Conservation (phyloP, 2,113 vertebrate genomes). For the Xiphorhynchus elegans region DNA sequence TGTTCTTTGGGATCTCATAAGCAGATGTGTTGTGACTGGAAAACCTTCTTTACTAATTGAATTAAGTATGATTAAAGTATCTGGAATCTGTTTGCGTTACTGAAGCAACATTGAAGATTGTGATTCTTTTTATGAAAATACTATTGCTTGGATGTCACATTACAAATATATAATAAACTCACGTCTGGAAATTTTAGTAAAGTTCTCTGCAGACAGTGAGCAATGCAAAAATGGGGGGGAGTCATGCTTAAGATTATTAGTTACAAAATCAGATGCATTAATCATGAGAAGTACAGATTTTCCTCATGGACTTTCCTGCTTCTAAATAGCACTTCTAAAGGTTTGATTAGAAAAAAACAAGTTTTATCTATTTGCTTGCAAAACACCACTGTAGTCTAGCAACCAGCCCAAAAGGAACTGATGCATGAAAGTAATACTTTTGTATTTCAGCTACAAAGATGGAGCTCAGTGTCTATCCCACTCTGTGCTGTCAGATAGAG, state of each 20-base stretch:
- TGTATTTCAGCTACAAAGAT: background rate
- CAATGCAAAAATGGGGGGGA: background rate
- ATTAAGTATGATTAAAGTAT: background rate
- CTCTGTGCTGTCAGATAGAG: background rate
- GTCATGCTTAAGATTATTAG: background rate
- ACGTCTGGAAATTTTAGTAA: background rate
- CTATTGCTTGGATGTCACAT: constrained; percentile 18
- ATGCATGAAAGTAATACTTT: background rate
- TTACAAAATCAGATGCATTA: background rate
- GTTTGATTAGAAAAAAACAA: background rate
- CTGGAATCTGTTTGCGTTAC: constrained; percentile 1
- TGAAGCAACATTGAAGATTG: background rate
- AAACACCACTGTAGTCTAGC: background rate
- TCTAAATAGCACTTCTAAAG: background rate
- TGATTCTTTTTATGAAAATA: background rate
- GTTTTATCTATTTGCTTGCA: background rate
- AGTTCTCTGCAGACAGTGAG: background rate
- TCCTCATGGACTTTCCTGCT: background rate
- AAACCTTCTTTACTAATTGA: constrained; percentile 42
- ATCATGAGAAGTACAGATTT: background rate
- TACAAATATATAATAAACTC: background rate
- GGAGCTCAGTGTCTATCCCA: background rate
- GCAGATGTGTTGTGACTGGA: constrained; percentile 38
- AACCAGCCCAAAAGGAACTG: background rate
- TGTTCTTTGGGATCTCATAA: constrained; percentile 12